Evolutionary conservation across 1,140 invertebrate species (phyloP).

Genomic region (Panonychus citri): DNA sequence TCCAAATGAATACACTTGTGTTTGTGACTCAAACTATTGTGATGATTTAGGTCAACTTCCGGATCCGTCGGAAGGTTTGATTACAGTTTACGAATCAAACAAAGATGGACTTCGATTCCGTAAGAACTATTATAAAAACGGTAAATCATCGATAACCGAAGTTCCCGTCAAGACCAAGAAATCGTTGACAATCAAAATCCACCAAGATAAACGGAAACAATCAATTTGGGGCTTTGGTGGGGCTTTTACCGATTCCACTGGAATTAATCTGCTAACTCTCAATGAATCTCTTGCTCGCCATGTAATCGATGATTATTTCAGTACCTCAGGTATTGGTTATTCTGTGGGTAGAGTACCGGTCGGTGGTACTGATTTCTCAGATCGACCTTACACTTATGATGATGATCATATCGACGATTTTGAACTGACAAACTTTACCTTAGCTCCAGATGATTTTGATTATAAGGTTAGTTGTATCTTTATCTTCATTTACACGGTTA

Average conservation of each 20-base stretch:
- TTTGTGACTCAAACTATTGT: neutral
- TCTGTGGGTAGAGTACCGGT: constrained; percentile 42
- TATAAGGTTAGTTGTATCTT: constrained; percentile 28
- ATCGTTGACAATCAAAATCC: neutral
- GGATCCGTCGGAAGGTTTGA: neutral
- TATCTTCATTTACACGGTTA: neutral
- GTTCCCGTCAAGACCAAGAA: neutral
- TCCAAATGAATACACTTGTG: neutral
- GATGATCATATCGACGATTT: constrained; percentile 32
- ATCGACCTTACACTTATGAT: constrained; percentile 39
- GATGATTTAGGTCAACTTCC: neutral
- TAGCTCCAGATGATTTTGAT: constrained; percentile 37
- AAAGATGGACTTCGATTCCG: neutral
- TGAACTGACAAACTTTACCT: constrained; percentile 37
- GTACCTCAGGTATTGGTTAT: constrained; percentile 20
- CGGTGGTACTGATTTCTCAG: constrained; percentile 55
- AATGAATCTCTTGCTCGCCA: constrained; percentile 29
- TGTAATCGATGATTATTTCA: constrained; percentile 12
- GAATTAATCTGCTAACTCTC: constrained; percentile 44
- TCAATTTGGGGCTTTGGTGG: constrained; percentile 49
- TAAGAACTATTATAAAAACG: neutral
- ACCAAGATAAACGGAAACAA: neutral
- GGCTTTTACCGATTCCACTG: constrained; percentile 60
- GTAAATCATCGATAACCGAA: neutral
- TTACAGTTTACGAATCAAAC: neutral